Evolutionary conservation across 2,113 vertebrate genomes (phyloP).

Genomic region (Vicugna pacos): DNA sequence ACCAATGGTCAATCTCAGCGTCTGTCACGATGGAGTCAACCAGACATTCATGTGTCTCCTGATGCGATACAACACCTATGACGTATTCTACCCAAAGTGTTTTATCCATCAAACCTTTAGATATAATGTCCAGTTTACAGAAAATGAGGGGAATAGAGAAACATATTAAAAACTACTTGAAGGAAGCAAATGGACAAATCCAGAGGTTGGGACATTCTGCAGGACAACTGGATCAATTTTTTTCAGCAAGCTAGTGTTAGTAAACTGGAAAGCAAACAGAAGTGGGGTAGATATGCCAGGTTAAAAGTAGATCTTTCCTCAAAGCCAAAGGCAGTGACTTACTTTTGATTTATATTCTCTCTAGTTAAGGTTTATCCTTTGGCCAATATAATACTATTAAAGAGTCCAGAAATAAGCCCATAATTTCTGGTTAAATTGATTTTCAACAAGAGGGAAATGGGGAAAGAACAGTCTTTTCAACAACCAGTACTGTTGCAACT

Average conservation of each 20-base stretch:
- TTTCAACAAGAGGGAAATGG: conserved; percentile 4
- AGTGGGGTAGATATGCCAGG: neutral
- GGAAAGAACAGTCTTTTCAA: neutral
- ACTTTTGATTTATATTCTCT: conserved; percentile 44
- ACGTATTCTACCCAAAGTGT: neutral
- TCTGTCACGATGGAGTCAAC: neutral
- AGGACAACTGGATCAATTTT: neutral
- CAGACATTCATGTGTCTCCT: neutral
- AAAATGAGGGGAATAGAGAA: neutral
- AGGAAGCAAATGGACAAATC: neutral
- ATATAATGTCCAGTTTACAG: neutral
- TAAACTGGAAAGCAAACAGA: conserved; percentile 46
- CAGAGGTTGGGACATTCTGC: neutral
- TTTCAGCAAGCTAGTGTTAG: neutral
- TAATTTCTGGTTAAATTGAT: neutral
- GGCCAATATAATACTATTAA: neutral
- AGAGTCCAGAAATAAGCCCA: neutral
- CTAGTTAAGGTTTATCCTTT: conserved; percentile 46
- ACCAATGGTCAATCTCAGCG: neutral
- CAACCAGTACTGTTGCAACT: neutral
- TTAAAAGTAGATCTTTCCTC: neutral
- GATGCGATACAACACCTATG: neutral
- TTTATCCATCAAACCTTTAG: neutral
- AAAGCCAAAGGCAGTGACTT: conserved; percentile 44
- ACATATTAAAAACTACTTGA: neutral